Base-by-base conservation (phyloP, 2,888 invertebrate species). In the Epirrita christyi region DNA sequence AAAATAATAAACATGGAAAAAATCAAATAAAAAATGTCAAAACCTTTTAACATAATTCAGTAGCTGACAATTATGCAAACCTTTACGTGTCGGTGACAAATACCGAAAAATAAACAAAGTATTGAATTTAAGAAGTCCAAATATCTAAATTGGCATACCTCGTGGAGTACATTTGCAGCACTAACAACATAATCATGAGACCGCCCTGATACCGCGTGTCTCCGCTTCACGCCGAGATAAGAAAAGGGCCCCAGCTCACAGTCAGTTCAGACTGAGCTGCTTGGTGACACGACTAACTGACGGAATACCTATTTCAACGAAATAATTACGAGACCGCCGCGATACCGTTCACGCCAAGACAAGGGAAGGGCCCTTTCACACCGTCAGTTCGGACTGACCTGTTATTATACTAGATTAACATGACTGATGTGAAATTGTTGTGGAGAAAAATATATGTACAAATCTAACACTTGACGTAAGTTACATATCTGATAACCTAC, bases 101-200 rank as follows among this genome's bases (percentile, higher is more conserved):
- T 50, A 47, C 48, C 36, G 11, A 47, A 55, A 55, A 55, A 55
- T 38, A 48, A 53, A 51, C 8, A n/a, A 51, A 40, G 27, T 28
- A 29, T 41, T 38, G 15, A 34, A 27, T 36, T 42, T 32, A 27
- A 49, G 46, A 53, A 55, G 38, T 13, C 32, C 9, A 44, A 44
- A 53, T 51, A 59, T 59, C 55, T 59, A 55, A 59, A 59, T 55
- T 59, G 59, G 55, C 59, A 59, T 59, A 52, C 55, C 55, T 47
- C 11, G 13, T 14, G 40, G 45, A 56, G 50, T 44, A 58, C 59
- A 60, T 62, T 60, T 54, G 51, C 55, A 54, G 59, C 51, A 55
- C 59, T 43, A 59, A 66, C 66, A 64, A 66, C 64, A 64, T 59
- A 62, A 66, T 66, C 66, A 58, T 37, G 50, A 29, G 56, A 14